phyloP scores from a whole-genome alignment of 2,797 vertebrate genomes.

The Eupleurogrammus muticus region DNA sequence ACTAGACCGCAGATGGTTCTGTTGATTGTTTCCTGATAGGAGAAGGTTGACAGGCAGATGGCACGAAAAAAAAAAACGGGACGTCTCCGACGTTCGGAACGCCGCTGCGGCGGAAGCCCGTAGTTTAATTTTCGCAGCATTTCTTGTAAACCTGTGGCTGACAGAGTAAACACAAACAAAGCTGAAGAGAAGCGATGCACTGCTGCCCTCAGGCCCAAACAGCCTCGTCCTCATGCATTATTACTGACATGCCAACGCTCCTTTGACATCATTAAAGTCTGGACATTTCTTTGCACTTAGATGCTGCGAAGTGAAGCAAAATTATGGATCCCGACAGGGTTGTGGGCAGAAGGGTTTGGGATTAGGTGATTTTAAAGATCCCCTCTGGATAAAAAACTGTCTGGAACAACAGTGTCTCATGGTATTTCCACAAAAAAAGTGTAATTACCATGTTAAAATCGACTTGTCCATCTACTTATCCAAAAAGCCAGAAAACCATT shows the following conservation, averaged over 20 bases:
- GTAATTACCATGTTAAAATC: too few species aligned
- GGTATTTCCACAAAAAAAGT: too few species aligned
- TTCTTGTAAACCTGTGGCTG: constrained; percentile 40
- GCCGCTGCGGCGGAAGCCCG: constrained; percentile 42
- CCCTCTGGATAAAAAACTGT: too few species aligned
- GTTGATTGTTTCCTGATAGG: constrained; percentile 78
- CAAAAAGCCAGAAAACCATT: too few species aligned
- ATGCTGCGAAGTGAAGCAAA: not conserved
- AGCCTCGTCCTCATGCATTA: constrained; percentile 27
- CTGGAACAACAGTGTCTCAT: too few species aligned
- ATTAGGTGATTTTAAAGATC: not conserved
- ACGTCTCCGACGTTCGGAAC: constrained; percentile 69
- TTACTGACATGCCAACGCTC: constrained; percentile 14
- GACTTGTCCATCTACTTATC: too few species aligned
- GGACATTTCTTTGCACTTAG: constrained; percentile 41
- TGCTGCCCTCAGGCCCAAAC: constrained; percentile 32
- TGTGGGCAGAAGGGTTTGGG: not conserved
- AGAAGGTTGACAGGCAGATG: constrained; percentile 83
- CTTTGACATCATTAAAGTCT: constrained; percentile 39
- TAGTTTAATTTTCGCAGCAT: constrained; percentile 44
- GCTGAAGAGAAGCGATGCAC: constrained; percentile 45
- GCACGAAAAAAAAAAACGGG: constrained; percentile 52
- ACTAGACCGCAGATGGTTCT: constrained; percentile 82
- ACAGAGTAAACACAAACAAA: constrained; percentile 43
- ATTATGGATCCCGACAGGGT: not conserved